Evolutionary conservation across 1,140 invertebrate genomes (phyloP), one percentile per base, ranked within the genome.

Genomic region (Arion vulgaris): DNA sequence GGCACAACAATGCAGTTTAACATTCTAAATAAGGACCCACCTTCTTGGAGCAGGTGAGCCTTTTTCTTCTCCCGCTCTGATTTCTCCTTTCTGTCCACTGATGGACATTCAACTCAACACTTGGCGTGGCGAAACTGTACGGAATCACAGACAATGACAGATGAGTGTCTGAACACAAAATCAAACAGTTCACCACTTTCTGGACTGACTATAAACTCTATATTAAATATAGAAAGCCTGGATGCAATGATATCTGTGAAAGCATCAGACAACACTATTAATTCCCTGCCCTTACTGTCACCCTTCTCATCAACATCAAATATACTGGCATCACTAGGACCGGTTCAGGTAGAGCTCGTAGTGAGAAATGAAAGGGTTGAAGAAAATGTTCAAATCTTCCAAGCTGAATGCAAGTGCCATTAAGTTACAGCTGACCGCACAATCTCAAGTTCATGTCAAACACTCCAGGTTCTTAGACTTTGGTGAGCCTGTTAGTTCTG

Each of bases 281-380:
- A 73, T 34, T 34, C 82, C 1, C 45, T 75, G 15, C 84, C 88
- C 28, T 41, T 82, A 39, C 81, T 83, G 36, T 75, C 85, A 38
- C 80, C 85, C 38, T 74, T 85, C 28, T 80, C 68, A 73, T 82
- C 83, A 79, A 69, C 83, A 81, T 53, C 87, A 74, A 69, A 84
- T 34, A 66, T 86, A 32, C 80, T 87, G n/a, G 75, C 84, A 36
- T 80, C 76, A n/a, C 81, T 86, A n/a, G 91, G 92, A 34, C 95
- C 88, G 28, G 87, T 89, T 11, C 76, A 85, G 49, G 95, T 98
- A 49, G 95, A 94, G 17, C 92, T 98, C 11, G 95, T 95, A 89
- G 98, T 97, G n/a, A n/a, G 98, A 99, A 92, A 98, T 99, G 97
- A 96, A 96, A 87, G 97, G 97, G 19, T 91, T 98, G 5, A 97